Conservation (phyloP, 2,113 vertebrate species). For the Sarotherodon lohbergeri region DNA sequence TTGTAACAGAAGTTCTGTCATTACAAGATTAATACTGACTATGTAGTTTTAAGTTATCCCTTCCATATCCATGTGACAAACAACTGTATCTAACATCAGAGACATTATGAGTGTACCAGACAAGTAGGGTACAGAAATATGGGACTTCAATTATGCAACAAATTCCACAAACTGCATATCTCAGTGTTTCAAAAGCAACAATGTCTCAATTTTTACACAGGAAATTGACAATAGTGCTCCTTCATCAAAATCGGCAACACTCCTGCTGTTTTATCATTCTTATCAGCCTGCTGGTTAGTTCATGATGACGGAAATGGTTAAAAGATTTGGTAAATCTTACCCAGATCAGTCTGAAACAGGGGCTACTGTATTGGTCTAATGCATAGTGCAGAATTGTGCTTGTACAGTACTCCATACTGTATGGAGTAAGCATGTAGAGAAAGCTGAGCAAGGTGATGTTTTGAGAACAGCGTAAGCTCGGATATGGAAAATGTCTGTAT, state of each 20-base stretch:
- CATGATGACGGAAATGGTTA: neutral
- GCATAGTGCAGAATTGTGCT: slow-evolving; percentile 61
- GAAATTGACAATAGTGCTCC: neutral
- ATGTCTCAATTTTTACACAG: neutral
- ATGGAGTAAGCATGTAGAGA: slow-evolving; percentile 5
- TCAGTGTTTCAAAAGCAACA: neutral
- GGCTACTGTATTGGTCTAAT: slow-evolving; percentile 52
- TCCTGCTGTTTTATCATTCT: neutral
- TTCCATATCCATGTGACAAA: slow-evolving; percentile 2
- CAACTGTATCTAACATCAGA: neutral
- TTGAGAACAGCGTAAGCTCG: neutral
- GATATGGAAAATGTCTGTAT: neutral
- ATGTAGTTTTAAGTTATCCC: neutral
- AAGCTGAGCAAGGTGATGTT: neutral
- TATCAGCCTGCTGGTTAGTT: slow-evolving; percentile 18
- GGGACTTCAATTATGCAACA: neutral
- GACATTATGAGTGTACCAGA: neutral
- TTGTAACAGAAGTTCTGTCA: slow-evolving; percentile 4
- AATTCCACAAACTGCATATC: neutral
- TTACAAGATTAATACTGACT: slow-evolving; percentile 11
- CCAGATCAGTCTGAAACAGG: neutral
- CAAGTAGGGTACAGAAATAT: neutral
- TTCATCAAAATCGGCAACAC: neutral
- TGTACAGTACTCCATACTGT: slow-evolving; percentile 45
- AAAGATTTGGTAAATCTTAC: neutral